Evolutionary conservation across 2,113 vertebrate species (phyloP).

Genomic region (Pseudopodoces humilis): DNA sequence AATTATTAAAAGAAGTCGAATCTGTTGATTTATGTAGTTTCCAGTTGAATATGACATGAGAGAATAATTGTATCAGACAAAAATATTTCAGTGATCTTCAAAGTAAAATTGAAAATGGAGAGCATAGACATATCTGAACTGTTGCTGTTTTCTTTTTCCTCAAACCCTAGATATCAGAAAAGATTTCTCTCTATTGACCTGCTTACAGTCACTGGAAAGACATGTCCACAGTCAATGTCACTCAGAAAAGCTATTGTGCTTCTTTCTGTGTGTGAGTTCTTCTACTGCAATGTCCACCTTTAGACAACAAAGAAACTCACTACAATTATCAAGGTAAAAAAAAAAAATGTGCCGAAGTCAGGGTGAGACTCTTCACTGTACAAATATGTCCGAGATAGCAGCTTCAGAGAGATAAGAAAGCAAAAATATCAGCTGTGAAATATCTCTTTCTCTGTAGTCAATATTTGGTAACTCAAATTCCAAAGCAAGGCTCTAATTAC

Average conservation of each 20-base stretch:
- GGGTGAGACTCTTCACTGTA: background rate
- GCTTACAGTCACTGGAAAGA: background rate
- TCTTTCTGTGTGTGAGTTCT: background rate
- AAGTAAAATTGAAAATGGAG: background rate
- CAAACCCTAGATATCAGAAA: background rate
- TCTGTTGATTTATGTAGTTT: background rate
- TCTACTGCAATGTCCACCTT: background rate
- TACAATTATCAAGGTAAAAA: background rate
- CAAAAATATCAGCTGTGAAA: background rate
- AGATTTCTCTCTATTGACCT: background rate
- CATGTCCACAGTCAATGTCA: background rate
- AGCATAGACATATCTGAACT: background rate
- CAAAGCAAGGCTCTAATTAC: background rate
- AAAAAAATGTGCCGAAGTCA: background rate
- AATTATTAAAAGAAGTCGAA: background rate
- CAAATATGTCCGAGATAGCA: background rate
- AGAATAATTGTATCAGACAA: background rate
- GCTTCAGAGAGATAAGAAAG: background rate
- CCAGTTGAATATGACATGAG: background rate
- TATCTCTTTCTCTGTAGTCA: background rate
- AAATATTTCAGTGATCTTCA: background rate
- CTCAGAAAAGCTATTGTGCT: background rate
- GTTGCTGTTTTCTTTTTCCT: background rate
- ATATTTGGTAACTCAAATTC: background rate
- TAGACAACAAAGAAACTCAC: background rate